These are phyloP conservation scores for Charaxes varanes DNA, from an alignment of 1,140 invertebrate species.

Conservation along the genomic window DNA sequence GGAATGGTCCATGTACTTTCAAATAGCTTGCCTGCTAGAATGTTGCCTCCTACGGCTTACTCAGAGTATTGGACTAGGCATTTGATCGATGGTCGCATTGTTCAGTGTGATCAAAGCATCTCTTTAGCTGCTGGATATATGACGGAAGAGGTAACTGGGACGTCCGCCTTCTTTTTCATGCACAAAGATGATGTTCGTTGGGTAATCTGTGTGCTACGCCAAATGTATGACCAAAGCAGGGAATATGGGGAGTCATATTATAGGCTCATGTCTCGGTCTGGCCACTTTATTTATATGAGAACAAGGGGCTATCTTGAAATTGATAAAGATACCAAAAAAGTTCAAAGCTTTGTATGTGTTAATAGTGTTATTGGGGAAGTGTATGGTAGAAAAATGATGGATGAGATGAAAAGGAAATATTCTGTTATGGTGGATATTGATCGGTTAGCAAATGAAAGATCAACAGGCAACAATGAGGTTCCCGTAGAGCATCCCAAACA, in stretches of 20 bases:
- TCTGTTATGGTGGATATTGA: constrained; percentile 79
- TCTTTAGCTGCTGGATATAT: constrained; percentile 90
- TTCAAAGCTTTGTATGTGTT: constrained; percentile 90
- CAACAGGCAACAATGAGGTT: constrained; percentile 52
- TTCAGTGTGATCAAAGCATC: constrained; percentile 91
- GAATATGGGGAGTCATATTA: constrained; percentile 89
- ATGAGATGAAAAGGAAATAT: constrained; percentile 85
- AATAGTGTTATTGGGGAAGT: constrained; percentile 85
- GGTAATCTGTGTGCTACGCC: constrained; percentile 87
- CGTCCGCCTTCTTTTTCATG: constrained; percentile 90
- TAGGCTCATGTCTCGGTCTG: constrained; percentile 84
- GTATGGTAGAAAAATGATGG: constrained; percentile 80
- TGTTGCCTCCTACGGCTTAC: constrained; percentile 80
- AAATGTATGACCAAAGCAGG: constrained; percentile 89
- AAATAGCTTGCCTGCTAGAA: constrained; percentile 79
- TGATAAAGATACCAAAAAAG: constrained; percentile 81
- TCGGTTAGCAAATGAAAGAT: constrained; percentile 37
- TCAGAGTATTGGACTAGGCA: constrained; percentile 92
- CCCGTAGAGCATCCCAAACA: constrained; percentile 79
- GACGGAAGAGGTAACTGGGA: constrained; percentile 87
- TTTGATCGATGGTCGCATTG: constrained; percentile 88
- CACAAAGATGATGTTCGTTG: constrained; percentile 90
- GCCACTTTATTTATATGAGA: constrained; percentile 87
- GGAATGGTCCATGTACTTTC: constrained; percentile 80
- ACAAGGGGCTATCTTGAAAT: constrained; percentile 89